Percentiles rank a stretch among this genome's conserved stretches.
Conservation (phyloP, 2,113 vertebrate species). For the Echinops telfairi region DNA sequence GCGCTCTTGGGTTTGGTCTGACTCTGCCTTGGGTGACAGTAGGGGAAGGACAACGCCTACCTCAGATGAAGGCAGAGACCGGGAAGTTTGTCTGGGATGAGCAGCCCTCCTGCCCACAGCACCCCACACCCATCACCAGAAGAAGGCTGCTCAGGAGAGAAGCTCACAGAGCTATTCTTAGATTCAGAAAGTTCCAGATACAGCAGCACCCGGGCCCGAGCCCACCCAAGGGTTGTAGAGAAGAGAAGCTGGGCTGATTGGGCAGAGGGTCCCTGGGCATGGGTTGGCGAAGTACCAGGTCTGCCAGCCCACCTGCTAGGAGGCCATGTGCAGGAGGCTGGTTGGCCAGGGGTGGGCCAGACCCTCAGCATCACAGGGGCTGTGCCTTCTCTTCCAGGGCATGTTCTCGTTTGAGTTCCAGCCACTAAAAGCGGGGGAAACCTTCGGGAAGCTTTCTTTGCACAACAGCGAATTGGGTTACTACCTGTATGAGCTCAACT, state of each 20-base stretch:
- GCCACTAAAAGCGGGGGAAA: conserved; percentile 89
- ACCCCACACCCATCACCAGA: background rate
- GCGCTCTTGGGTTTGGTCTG: background rate
- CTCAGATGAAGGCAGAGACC: background rate
- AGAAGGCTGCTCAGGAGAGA: background rate
- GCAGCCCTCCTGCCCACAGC: background rate
- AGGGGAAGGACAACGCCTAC: background rate
- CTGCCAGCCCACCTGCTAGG: background rate
- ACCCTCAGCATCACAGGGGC: background rate
- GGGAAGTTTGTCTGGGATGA: background rate
- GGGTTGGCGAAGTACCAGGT: background rate
- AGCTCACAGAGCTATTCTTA: background rate
- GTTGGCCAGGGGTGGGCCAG: background rate
- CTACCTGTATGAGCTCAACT: conserved; percentile 90
- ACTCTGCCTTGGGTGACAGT: background rate
- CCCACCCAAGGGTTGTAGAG: background rate
- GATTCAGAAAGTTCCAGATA: background rate
- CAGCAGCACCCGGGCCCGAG: background rate
- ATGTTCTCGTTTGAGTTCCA: conserved; percentile 91
- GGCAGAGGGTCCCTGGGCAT: background rate
- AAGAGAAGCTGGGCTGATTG: background rate
- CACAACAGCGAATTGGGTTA: conserved; percentile 88
- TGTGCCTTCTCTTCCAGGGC: conserved; percentile 81
- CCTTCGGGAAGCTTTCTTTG: conserved; percentile 85
- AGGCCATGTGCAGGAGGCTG: background rate